These are phyloP conservation scores for Chrysodeixis includens DNA, from an alignment of 2,888 invertebrate genomes.

Conservation along the genomic window DNA sequence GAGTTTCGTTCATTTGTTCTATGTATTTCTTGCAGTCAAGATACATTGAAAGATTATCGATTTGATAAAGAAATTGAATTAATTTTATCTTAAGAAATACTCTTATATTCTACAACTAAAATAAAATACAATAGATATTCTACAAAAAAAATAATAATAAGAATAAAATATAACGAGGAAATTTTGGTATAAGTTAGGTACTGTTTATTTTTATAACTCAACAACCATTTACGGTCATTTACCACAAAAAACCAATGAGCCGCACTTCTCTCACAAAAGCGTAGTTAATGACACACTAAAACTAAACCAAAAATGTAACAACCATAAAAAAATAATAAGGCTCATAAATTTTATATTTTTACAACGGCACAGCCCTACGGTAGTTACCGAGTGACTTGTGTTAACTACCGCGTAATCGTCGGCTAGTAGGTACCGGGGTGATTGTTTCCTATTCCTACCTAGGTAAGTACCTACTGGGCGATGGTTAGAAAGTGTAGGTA, in stretches of 20 bases:
- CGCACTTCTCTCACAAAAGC: conserved; percentile 6
- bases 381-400: conserved; percentile 7
- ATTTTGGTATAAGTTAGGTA: too few species aligned
- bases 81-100: too few species aligned
- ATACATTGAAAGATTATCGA: too few species aligned
- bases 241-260: conserved; percentile 45
- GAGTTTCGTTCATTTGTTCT: too few species aligned
- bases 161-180: too few species aligned
- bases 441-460: conserved; percentile 37
- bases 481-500: conserved; percentile 27
- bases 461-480: too few species aligned
- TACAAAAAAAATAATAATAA: too few species aligned
- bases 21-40: too few species aligned
- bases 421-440: conserved; percentile 39
- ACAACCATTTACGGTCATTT: conserved; percentile 15
- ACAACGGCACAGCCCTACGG: conserved; percentile 27
- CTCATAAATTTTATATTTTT: conserved; percentile 1
- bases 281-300: conserved; percentile 11
- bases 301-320: conserved; percentile 2
- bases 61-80: too few species aligned
- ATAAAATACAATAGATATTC: too few species aligned
- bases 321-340: background rate
- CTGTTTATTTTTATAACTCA: too few species aligned
- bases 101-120: too few species aligned
- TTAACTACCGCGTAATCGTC: conserved; percentile 38